These are phyloP conservation scores for Haliclystus octoradiatus DNA, from an alignment of 30 jellyfish, hydroid and myxozoan genomes.

Conservation along the genomic window DNA sequence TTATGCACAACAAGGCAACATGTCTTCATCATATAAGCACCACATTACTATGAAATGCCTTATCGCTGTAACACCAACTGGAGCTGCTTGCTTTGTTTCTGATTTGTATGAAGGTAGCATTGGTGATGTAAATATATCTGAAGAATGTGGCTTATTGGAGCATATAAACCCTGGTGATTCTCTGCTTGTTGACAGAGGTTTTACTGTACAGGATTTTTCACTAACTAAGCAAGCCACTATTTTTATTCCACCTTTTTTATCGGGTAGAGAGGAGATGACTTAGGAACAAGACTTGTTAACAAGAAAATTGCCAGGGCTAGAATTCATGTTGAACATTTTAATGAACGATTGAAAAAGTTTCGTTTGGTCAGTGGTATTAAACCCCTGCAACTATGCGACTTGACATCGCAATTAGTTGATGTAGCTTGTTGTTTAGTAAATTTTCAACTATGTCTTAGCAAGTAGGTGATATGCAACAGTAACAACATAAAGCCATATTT, in stretches of 20 bases:
- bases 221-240: slow-evolving; percentile 52
- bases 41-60: slow-evolving; percentile 46
- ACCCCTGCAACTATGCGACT: slow-evolving; percentile 39
- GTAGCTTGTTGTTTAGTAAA: slow-evolving; percentile 43
- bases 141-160: slow-evolving; percentile 48
- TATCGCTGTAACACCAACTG: slow-evolving; percentile 66
- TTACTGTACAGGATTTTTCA: slow-evolving; percentile 53
- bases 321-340: slow-evolving; percentile 60
- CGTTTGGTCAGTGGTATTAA: slow-evolving; percentile 29
- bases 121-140: slow-evolving; percentile 37
- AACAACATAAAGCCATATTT: no score
- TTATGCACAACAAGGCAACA: slow-evolving; percentile 53
- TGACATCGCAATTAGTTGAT: slow-evolving; percentile 68
- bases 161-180: slow-evolving; percentile 46
- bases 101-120: slow-evolving; percentile 59
- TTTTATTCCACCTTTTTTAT: slow-evolving; percentile 63
- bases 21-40: slow-evolving; percentile 41
- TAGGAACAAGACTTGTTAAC: slow-evolving; percentile 43
- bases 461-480: no score
- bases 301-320: slow-evolving; percentile 80
- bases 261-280: slow-evolving; percentile 28
- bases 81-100: slow-evolving; percentile 46
- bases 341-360: slow-evolving; percentile 71
- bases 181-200: slow-evolving; percentile 65
- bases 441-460: no score